Base-by-base conservation (phyloP, 2,113 vertebrate species). In the Bostrychus sinensis region DNA sequence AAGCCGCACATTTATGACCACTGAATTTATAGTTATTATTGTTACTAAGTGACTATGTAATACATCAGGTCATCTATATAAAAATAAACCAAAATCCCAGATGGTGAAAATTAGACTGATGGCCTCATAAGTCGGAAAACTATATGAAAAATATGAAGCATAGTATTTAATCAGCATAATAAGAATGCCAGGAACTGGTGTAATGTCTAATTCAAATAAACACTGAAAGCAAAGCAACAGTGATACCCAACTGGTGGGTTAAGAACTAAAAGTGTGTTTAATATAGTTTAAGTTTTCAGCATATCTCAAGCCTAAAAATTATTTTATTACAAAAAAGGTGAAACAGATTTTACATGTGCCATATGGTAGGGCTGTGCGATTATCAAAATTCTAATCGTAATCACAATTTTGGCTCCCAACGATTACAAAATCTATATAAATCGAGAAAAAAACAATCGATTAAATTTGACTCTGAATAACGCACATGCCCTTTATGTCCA, bases 1-100 rank as follows among this genome's bases (percentile, higher is more conserved):
- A 55, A 55, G 28, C 53, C 17, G 9, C 16, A 51, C 48, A 51
- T 51, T 51, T 51, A 51, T 51, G 48, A 51, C 25, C 48, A n/a
- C 7, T 51, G 48, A 17, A 51, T 51, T 51, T 51, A 51, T 51
- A 51, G 48, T 51, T 51, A 51, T 51, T 28, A 46, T 51, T 51
- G 48, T 28, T 51, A 28, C 13, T 7, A 28, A 28, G 48, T n/a
- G 25, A 28, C 48, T 51, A 4, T 28, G 25, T 9, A n/a, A 25
- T 51, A 28, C 13, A 51, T 51, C 48, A 30, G 14, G 14, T 51
- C 48, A 25, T 51, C 48, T 28, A 14, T 28, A 51, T 51, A 30
- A 51, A 51, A 28, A 51, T 26, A 51, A 51, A 51, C 25, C 14
- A 28, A 48, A 51, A 51, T 28, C 48, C 22, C 48, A 51, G 48